phyloP scores from a whole-genome alignment of 92 coral and sea anemone species.

The Porites divaricata region DNA sequence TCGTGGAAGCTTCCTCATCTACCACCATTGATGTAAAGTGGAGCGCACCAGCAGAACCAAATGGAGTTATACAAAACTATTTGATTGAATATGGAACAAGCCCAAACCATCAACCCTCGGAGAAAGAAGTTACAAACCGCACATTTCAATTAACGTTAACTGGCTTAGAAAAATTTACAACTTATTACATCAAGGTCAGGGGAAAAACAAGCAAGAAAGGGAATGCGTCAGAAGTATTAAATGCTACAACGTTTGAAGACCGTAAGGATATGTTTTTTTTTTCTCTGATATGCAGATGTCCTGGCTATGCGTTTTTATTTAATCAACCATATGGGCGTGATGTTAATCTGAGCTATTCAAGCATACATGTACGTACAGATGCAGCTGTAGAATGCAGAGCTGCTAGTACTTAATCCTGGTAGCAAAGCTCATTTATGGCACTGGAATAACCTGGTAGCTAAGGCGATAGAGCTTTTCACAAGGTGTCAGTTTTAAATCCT shows the following conservation, averaged over 20 bases:
- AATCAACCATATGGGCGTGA: no score
- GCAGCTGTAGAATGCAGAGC: no score
- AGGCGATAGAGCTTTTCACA: no score
- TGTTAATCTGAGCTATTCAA: no score
- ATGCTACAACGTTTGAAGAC: slow-evolving; percentile 61
- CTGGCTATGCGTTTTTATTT: no score
- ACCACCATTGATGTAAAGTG: slow-evolving; percentile 50
- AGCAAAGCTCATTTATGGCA: no score
- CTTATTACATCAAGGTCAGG: slow-evolving; percentile 68
- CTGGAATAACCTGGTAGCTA: no score
- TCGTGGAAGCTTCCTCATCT: slow-evolving; percentile 37
- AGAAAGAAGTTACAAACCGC: slow-evolving; percentile 29
- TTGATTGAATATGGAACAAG: slow-evolving; percentile 5
- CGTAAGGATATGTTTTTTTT: slow-evolving; percentile 53
- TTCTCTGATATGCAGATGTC: no score
- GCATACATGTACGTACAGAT: no score
- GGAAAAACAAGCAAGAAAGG: slow-evolving; percentile 70
- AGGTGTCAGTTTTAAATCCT: no score
- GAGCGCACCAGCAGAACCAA: slow-evolving; percentile 55
- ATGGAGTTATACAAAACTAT: slow-evolving; percentile 43
- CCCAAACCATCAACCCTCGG: neutral
- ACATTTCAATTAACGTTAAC: slow-evolving; percentile 24
- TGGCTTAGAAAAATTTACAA: slow-evolving; percentile 56
- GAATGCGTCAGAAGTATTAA: slow-evolving; percentile 61
- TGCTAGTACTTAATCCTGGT: no score